A percentile compares a stretch with the other conserved stretches of the same genome.
These are phyloP conservation scores for Pseudomyrmex pallidus DNA, from an alignment of 1,140 invertebrate genomes.

Conservation along the genomic window DNA sequence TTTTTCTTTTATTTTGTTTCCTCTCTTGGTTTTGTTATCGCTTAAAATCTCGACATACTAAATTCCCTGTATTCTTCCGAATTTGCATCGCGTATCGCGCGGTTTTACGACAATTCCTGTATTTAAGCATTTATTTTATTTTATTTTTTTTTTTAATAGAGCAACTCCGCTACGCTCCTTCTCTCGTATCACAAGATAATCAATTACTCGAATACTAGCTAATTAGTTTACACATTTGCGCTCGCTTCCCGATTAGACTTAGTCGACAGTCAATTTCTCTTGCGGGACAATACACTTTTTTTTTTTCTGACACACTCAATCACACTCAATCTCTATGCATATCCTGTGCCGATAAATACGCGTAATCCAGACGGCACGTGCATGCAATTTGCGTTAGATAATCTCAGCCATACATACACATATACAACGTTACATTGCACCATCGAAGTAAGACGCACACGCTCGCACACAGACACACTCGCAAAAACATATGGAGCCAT, in stretches of 20 bases:
- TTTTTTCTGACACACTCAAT: not conserved
- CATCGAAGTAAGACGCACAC: constrained; percentile 38
- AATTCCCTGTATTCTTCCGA: constrained; percentile 85
- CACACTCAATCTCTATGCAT: constrained; percentile 21
- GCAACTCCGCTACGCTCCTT: constrained; percentile 70
- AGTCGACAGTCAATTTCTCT: constrained; percentile 8
- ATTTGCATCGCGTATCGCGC: constrained; percentile 83
- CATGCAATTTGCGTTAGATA: constrained; percentile 47
- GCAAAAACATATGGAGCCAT: constrained; percentile 17
- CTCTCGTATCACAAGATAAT: constrained; percentile 82
- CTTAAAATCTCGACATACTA: constrained; percentile 64
- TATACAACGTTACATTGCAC: constrained; percentile 39
- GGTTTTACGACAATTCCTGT: constrained; percentile 71
- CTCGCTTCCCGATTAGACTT: constrained; percentile 42
- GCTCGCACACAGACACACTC: constrained; percentile 21
- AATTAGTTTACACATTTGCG: constrained; percentile 58
- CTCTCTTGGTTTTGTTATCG: constrained; percentile 25
- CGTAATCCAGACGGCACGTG: constrained; percentile 45
- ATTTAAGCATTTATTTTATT: constrained; percentile 75
- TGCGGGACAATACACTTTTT: constrained; percentile 52
- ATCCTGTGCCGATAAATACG: constrained; percentile 52
- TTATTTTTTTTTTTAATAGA: constrained; percentile 45
- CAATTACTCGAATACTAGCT: constrained; percentile 75
- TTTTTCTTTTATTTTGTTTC: constrained; percentile 45
- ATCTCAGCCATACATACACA: constrained; percentile 36